Conservation (phyloP, 2,888 invertebrate species). For the Andricus curvator region DNA sequence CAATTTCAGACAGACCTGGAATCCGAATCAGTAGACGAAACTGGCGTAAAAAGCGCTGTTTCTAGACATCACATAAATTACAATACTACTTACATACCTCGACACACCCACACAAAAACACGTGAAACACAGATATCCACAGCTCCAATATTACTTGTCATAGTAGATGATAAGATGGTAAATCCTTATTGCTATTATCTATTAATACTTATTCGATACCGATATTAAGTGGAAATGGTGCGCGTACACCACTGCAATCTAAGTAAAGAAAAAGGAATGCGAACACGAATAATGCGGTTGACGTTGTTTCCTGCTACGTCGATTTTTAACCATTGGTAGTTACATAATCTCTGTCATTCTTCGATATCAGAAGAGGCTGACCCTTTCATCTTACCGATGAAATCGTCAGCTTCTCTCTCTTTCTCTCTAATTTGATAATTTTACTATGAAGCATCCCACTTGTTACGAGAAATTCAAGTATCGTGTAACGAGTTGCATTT, state of each 20-base stretch:
- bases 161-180: constrained; percentile 74
- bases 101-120: constrained; percentile 56
- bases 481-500: constrained; percentile 16
- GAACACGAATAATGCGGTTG: constrained; percentile 11
- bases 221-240: constrained; percentile 64
- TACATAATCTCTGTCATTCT: constrained; percentile 22
- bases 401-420: neutral
- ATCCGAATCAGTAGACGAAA: constrained; percentile 62
- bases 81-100: constrained; percentile 57
- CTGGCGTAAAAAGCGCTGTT: constrained; percentile 64
- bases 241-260: constrained; percentile 47
- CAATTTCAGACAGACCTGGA: constrained; percentile 61
- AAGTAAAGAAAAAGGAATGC: constrained; percentile 32
- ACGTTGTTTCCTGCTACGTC: constrained; percentile 19
- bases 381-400: neutral
- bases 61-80: constrained; percentile 65
- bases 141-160: constrained; percentile 74
- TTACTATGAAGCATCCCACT: neutral
- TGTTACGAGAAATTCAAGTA: neutral
- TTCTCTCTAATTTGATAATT: constrained; percentile 9
- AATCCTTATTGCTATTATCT: constrained; percentile 75
- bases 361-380: neutral
- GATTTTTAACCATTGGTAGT: constrained; percentile 33
- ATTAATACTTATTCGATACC: constrained; percentile 73
- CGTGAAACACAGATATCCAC: constrained; percentile 47